Conservation (phyloP, 2,797 vertebrate genomes). For the Cossypha polioptera region DNA sequence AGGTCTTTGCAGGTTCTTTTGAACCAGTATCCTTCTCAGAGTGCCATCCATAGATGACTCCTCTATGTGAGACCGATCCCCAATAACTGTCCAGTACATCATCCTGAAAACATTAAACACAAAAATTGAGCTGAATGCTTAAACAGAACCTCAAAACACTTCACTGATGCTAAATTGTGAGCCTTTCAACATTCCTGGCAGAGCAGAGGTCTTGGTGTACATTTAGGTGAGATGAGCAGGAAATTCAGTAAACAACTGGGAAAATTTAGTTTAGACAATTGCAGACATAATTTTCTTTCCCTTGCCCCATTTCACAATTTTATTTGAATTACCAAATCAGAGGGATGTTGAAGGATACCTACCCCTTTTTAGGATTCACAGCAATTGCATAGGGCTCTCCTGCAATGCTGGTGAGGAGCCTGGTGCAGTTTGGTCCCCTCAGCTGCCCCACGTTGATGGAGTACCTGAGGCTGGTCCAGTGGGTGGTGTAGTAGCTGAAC, state of each 20-base stretch:
- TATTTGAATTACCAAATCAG: neutral
- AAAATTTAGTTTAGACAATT: neutral
- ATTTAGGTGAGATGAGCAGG: neutral
- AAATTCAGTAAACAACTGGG: neutral
- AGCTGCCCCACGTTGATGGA: constrained; percentile 97
- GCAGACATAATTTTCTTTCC: neutral
- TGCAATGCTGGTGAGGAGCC: constrained; percentile 93
- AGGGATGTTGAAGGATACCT: constrained; percentile 42
- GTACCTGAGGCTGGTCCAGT: constrained; percentile 97
- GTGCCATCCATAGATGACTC: constrained; percentile 97
- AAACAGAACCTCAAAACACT: neutral
- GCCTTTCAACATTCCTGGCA: neutral
- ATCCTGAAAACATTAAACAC: constrained; percentile 77
- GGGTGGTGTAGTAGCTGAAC: constrained; percentile 98
- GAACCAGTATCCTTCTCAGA: constrained; percentile 89
- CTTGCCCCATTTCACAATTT: neutral
- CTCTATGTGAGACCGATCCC: constrained; percentile 95
- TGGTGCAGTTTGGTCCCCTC: constrained; percentile 93
- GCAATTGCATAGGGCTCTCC: constrained; percentile 96
- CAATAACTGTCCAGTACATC: constrained; percentile 99
- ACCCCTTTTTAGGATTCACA: constrained; percentile 93
- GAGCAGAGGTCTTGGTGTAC: neutral
- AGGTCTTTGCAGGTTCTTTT: constrained; percentile 93
- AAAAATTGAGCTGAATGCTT: neutral
- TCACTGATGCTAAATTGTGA: neutral